Conservation (phyloP, 2,113 vertebrate genomes). For the Capreolus pygargus region DNA sequence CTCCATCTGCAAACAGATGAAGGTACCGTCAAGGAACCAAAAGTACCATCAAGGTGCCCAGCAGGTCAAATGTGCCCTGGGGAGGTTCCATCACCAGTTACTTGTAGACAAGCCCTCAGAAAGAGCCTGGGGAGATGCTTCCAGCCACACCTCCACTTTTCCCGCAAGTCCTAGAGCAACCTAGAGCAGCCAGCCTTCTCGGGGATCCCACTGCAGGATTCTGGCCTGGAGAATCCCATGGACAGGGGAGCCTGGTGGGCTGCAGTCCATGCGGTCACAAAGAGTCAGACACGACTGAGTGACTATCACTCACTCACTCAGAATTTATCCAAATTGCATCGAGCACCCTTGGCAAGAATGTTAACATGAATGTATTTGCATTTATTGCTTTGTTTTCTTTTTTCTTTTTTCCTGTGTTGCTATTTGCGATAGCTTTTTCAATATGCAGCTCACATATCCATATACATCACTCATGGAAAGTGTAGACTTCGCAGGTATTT, state of each 20-base stretch:
- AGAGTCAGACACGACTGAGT: fast-evolving
- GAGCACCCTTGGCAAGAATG: not conserved
- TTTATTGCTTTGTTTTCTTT: not conserved
- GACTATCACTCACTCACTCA: not conserved
- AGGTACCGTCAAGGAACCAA: not conserved
- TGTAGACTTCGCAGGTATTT: not conserved
- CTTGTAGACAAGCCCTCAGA: not conserved
- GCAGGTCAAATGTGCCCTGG: not conserved
- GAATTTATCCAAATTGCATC: not conserved
- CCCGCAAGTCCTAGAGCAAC: not conserved
- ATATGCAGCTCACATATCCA: not conserved
- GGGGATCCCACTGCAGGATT: not conserved
- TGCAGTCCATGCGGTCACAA: not conserved
- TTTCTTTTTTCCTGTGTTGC: not conserved
- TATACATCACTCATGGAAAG: not conserved
- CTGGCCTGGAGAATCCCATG: not conserved
- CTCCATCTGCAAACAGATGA: not conserved
- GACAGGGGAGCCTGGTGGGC: not conserved
- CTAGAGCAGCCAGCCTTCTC: too few species aligned
- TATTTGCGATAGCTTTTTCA: not conserved
- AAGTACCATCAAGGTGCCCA: not conserved
- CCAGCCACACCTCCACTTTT: not conserved
- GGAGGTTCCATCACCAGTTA: too few species aligned
- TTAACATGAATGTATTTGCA: not conserved
- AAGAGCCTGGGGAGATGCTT: not conserved